Evolutionary conservation across 2,888 invertebrate genomes (phyloP).

Genomic region (Xylota sylvarum): DNA sequence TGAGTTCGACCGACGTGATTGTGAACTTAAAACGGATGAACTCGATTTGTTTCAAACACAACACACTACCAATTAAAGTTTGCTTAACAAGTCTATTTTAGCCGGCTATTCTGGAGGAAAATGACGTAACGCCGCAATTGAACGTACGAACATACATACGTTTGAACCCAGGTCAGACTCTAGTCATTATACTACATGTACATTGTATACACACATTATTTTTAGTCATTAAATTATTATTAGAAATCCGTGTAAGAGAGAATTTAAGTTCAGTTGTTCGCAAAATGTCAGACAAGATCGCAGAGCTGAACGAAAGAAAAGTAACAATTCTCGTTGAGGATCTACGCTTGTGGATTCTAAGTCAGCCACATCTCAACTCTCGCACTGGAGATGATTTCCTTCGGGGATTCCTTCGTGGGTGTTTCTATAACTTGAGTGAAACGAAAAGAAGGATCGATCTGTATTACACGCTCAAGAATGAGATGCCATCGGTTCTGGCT

Average conservation of each 20-base stretch:
- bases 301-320: slow-evolving; percentile 14
- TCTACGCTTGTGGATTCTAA: slow-evolving; percentile 45
- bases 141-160: neutral
- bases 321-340: slow-evolving; percentile 38
- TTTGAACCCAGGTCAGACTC: neutral
- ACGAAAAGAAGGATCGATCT: slow-evolving; percentile 23
- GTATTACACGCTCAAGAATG: slow-evolving; percentile 40
- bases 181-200: neutral
- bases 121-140: neutral
- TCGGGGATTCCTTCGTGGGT: slow-evolving; percentile 33
- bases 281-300: slow-evolving; percentile 40
- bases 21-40: neutral
- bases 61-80: neutral
- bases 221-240: too few relatives aligned
- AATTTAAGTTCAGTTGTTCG: slow-evolving; percentile 5
- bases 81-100: neutral
- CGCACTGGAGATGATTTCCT: slow-evolving; percentile 40
- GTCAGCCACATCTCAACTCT: slow-evolving; percentile 38
- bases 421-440: slow-evolving; percentile 17
- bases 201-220: neutral
- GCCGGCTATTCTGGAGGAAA: neutral
- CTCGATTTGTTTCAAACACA: neutral
- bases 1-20: neutral
- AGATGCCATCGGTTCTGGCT: slow-evolving; percentile 31
- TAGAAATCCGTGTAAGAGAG: too few relatives aligned